A percentile compares a stretch with the other conserved stretches of the same genome.
phyloP scores from a whole-genome alignment of 2,113 vertebrate species.

The Saguinus midas region DNA sequence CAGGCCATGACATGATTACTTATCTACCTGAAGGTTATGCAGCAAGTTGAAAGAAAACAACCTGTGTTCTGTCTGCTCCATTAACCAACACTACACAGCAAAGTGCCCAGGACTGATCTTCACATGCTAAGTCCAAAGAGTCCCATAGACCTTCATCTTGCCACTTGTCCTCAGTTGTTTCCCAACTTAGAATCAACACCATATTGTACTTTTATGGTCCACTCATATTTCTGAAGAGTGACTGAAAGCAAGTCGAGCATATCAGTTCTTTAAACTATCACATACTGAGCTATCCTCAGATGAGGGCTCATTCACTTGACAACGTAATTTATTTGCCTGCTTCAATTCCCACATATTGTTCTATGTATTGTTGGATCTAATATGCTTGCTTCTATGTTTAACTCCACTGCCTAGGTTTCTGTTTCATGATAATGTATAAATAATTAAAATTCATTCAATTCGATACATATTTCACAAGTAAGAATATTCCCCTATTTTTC shows the following conservation, averaged over 20 bases:
- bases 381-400: background rate
- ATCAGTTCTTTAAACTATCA: background rate
- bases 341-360: background rate
- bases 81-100: too few species aligned
- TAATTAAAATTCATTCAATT: background rate
- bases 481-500: background rate
- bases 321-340: background rate
- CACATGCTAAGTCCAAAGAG: background rate
- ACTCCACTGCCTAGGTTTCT: background rate
- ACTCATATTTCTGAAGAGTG: background rate
- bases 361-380: background rate
- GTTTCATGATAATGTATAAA: background rate
- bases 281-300: background rate
- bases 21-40: background rate
- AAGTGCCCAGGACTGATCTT: background rate
- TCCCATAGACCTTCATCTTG: too few species aligned
- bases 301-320: too few species aligned
- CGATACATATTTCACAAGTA: background rate
- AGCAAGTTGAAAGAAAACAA: background rate
- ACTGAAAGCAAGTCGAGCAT: background rate
- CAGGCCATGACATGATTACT: background rate
- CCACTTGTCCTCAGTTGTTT: background rate
- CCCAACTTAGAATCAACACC: background rate
- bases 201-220: background rate
- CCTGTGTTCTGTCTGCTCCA: background rate